phyloP scores from a whole-genome alignment of 1,140 invertebrate species.

The Papilio glaucus region DNA sequence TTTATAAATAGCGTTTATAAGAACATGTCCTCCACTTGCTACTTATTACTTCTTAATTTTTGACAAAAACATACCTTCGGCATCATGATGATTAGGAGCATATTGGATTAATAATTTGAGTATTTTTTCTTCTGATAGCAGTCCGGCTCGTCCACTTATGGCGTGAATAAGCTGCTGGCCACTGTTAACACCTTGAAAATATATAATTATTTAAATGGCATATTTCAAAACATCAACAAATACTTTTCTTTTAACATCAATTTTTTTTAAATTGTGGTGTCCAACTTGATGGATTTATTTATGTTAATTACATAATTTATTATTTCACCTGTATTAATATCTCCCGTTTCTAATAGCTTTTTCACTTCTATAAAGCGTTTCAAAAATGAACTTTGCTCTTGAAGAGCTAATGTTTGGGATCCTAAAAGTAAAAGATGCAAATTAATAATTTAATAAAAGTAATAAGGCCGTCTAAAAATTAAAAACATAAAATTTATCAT shows the following conservation, averaged over 20 bases:
- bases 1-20: too few relatives aligned
- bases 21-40: too few relatives aligned
- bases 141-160: slow-evolving; percentile 60
- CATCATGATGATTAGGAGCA: slow-evolving; percentile 61
- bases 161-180: slow-evolving; percentile 67
- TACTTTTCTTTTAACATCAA: too few relatives aligned
- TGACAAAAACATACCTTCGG: slow-evolving; percentile 54
- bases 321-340: slow-evolving; percentile 61
- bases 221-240: too few relatives aligned
- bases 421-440: slow-evolving; percentile 49
- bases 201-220: not conserved
- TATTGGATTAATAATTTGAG: slow-evolving; percentile 62
- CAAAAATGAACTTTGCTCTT: slow-evolving; percentile 70
- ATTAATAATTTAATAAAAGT: slow-evolving; percentile 19
- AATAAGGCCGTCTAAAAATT: not conserved
- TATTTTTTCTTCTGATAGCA: slow-evolving; percentile 70
- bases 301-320: not conserved
- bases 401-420: slow-evolving; percentile 69
- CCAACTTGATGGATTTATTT: not conserved
- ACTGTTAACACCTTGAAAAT: slow-evolving; percentile 59
- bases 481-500: not conserved
- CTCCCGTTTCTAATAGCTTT: slow-evolving; percentile 65
- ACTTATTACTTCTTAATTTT: slow-evolving; percentile 9
- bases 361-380: slow-evolving; percentile 73
- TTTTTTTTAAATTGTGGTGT: too few relatives aligned